phyloP scores from a whole-genome alignment of 2,113 vertebrate genomes.

The Laterallus jamaicensis region DNA sequence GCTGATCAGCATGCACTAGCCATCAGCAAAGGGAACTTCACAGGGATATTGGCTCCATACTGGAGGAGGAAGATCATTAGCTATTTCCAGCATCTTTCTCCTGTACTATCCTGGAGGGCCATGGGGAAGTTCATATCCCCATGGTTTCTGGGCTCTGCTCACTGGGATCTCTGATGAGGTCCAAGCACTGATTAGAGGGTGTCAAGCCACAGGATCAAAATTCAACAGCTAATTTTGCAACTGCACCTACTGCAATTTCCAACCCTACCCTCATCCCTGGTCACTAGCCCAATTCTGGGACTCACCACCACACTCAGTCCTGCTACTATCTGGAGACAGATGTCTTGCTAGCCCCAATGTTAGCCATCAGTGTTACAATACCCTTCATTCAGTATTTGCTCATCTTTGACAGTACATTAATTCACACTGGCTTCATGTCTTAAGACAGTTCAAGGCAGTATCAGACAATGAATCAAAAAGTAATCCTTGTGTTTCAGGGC shows the following conservation, averaged over 20 bases:
- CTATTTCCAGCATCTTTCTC: background rate
- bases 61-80: background rate
- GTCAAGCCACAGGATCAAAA: background rate
- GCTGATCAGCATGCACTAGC: background rate
- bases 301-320: background rate
- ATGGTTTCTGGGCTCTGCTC: background rate
- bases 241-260: background rate
- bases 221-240: background rate
- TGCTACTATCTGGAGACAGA: background rate
- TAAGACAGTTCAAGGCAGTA: background rate
- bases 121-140: background rate
- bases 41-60: background rate
- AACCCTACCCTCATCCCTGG: background rate
- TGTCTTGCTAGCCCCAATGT: background rate
- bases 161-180: background rate
- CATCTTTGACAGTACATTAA: background rate
- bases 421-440: background rate
- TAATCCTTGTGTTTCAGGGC: background rate
- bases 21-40: background rate
- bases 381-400: background rate
- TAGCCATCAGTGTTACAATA: background rate
- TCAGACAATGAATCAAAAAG: background rate
- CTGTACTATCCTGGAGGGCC: background rate
- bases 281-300: background rate
- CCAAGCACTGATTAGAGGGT: background rate